Evolutionary conservation across 2,113 vertebrate species (phyloP).

Genomic region (Siniperca knerii): DNA sequence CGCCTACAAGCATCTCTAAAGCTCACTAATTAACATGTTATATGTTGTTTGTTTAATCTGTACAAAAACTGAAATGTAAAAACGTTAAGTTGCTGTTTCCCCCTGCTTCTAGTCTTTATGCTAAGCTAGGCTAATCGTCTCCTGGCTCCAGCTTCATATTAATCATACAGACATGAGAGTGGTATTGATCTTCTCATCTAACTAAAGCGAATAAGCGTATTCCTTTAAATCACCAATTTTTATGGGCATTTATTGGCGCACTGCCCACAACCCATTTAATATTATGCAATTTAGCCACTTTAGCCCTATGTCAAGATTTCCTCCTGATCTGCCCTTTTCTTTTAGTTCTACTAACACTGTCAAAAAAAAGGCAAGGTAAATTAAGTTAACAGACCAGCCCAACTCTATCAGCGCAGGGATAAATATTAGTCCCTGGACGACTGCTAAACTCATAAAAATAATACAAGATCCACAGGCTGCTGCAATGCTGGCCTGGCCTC

Average conservation of each 20-base stretch:
- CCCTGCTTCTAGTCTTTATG: background rate
- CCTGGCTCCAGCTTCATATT: background rate
- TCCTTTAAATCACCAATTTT: background rate
- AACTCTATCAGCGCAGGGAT: slow-evolving; percentile 66
- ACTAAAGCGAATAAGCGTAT: background rate
- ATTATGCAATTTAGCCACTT: slow-evolving; percentile 14
- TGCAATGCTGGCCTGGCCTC: slow-evolving; percentile 59
- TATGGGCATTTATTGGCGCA: background rate
- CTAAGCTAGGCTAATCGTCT: background rate
- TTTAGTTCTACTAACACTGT: slow-evolving; percentile 29
- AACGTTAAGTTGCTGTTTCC: background rate
- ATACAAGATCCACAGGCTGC: slow-evolving; percentile 67
- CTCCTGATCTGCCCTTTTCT: background rate
- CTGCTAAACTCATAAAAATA: slow-evolving; percentile 82
- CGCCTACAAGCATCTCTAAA: background rate
- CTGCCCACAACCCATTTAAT: background rate
- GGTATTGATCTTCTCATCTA: background rate
- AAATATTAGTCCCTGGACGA: slow-evolving; percentile 75
- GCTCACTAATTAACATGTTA: no score
- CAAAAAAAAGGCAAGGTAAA: slow-evolving; percentile 50
- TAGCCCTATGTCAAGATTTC: background rate
- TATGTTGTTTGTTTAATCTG: background rate
- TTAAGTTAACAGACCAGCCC: slow-evolving; percentile 71
- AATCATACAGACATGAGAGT: background rate
- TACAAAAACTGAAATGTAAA: background rate